Evolutionary conservation across 2,797 vertebrate genomes (phyloP).

Genomic region (Crypturellus tataupa): DNA sequence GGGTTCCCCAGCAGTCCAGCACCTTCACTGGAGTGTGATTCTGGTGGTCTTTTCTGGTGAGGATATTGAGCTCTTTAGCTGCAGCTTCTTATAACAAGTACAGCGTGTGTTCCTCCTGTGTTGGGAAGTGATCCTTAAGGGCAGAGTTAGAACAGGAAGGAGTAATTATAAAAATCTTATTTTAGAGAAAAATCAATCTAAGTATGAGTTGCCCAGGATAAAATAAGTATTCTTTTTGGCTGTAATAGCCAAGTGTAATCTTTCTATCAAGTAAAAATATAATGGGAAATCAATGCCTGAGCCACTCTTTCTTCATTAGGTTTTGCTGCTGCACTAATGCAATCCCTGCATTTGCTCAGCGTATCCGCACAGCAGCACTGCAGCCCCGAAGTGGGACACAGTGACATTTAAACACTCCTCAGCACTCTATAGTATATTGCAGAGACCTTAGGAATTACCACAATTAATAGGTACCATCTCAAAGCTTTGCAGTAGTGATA

Average conservation of each 20-base stretch:
- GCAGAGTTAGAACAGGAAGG: background rate
- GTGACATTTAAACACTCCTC: background rate
- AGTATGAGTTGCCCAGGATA: slow-evolving; percentile 18
- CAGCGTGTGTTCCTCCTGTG: background rate
- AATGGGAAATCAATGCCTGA: slow-evolving; percentile 54
- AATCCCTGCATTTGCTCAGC: slow-evolving; percentile 13
- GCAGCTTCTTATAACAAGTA: background rate
- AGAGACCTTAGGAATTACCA: background rate
- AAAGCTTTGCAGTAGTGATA: background rate
- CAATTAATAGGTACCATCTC: background rate
- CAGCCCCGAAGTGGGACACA: background rate
- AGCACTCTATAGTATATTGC: background rate
- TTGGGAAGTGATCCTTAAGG: background rate
- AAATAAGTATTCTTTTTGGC: slow-evolving; percentile 3
- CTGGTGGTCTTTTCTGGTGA: background rate
- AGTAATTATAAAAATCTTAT: slow-evolving; percentile 13
- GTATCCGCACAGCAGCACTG: fast-evolving
- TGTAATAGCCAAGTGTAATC: slow-evolving; percentile 6
- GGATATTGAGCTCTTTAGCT: background rate
- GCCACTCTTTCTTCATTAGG: background rate
- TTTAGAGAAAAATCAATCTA: slow-evolving; percentile 53
- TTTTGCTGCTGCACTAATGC: slow-evolving; percentile 32
- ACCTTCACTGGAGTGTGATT: background rate
- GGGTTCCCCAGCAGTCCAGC: background rate
- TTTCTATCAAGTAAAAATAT: slow-evolving; percentile 32